phyloP scores from a whole-genome alignment of 2,113 vertebrate species.

The Caranx ignobilis region DNA sequence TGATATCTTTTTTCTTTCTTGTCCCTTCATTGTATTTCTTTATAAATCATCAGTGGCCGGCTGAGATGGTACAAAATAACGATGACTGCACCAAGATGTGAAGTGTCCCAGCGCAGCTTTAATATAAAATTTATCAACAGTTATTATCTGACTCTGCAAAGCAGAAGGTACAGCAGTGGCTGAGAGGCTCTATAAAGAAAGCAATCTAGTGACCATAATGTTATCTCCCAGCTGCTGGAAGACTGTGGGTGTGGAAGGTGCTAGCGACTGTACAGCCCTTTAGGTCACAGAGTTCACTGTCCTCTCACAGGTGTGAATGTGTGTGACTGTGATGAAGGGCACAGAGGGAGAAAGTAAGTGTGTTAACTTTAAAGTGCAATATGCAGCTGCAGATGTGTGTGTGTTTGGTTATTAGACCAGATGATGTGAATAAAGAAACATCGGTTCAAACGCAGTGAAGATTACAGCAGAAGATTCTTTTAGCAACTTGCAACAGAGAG shows the following conservation, averaged over 20 bases:
- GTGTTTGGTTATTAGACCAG: background rate
- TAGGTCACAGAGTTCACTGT: background rate
- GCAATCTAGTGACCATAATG: slow-evolving; percentile 42
- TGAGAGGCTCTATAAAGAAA: slow-evolving; percentile 52
- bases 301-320: background rate
- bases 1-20: background rate
- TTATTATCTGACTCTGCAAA: slow-evolving; percentile 49
- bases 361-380: background rate
- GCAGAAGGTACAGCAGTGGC: slow-evolving; percentile 31
- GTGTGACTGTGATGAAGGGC: slow-evolving; percentile 35
- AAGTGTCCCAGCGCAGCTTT: slow-evolving; percentile 37
- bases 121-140: slow-evolving; percentile 53
- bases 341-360: background rate
- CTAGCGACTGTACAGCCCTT: background rate
- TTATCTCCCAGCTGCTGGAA: slow-evolving; percentile 39
- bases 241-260: slow-evolving; percentile 17
- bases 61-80: background rate
- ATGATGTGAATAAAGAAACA: background rate
- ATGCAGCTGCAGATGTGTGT: background rate
- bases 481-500: slow-evolving; percentile 7
- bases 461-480: background rate
- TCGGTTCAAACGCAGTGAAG: slow-evolving; percentile 3
- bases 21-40: background rate
- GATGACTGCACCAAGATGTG: slow-evolving; percentile 44
- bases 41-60: slow-evolving; percentile 13